These are phyloP conservation scores for Monomorium pharaonis DNA, from an alignment of 1,140 invertebrate species.

Conservation along the genomic window DNA sequence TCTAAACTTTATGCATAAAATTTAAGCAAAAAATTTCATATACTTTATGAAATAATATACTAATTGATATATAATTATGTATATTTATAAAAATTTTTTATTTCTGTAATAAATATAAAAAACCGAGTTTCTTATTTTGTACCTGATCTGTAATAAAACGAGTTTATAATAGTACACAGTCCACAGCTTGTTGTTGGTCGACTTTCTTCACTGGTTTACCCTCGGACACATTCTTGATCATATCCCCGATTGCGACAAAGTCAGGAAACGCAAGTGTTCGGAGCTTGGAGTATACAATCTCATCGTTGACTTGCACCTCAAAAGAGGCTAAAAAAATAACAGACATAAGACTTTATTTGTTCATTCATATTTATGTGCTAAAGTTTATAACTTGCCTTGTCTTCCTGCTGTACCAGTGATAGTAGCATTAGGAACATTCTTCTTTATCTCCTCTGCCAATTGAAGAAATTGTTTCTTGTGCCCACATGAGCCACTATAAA, in stretches of 20 bases:
- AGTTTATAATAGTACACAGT: conserved; percentile 84
- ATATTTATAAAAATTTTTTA: not conserved
- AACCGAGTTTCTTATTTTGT: not conserved
- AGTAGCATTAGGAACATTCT: conserved; percentile 85
- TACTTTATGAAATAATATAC: not conserved
- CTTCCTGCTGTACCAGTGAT: conserved; percentile 86
- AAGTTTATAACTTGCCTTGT: conserved; percentile 81
- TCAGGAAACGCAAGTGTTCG: conserved; percentile 88
- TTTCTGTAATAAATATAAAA: not conserved
- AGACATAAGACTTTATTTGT: not conserved
- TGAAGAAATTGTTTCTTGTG: conserved; percentile 87
- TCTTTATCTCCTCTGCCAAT: conserved; percentile 85
- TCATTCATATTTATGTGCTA: not conserved
- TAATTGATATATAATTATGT: not conserved
- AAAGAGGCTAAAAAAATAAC: conserved; percentile 87
- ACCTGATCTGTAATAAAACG: conserved; percentile 26
- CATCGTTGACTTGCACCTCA: conserved; percentile 88
- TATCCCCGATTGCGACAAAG: conserved; percentile 86
- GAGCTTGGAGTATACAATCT: conserved; percentile 88
- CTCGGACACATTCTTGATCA: conserved; percentile 85
- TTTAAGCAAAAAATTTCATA: not conserved
- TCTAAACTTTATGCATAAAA: not conserved
- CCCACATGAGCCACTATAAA: conserved; percentile 87
- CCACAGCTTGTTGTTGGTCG: conserved; percentile 86
- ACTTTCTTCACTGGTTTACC: conserved; percentile 84